Conservation (phyloP, 2,797 vertebrate species). For the Galaxias olidus region DNA sequence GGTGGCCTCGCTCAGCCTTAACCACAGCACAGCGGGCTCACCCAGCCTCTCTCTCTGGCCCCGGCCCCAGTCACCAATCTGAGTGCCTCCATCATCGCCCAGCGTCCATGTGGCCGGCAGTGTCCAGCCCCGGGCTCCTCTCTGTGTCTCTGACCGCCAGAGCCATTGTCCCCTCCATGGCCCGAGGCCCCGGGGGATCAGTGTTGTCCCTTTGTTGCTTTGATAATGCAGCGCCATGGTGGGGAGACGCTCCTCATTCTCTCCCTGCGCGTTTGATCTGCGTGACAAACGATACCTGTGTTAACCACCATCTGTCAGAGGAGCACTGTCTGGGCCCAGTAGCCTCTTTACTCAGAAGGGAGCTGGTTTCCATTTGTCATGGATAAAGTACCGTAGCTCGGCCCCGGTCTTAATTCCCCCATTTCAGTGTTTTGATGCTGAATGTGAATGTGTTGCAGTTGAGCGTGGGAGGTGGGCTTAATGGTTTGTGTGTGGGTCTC, state of each 20-base stretch:
- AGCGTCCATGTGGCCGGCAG: not conserved
- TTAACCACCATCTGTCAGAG: constrained; percentile 65
- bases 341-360: constrained; percentile 24
- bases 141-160: not conserved
- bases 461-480: constrained; percentile 42
- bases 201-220: constrained; percentile 26
- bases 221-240: constrained; percentile 36
- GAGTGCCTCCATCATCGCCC: constrained; percentile 1
- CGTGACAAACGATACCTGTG: constrained; percentile 58
- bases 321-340: constrained; percentile 21
- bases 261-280: constrained; percentile 46
- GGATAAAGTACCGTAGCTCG: constrained; percentile 35
- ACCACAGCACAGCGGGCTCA: not conserved
- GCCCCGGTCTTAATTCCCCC: constrained; percentile 16
- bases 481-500: constrained; percentile 43
- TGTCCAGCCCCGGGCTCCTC: not conserved
- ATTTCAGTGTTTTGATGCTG: constrained; percentile 19
- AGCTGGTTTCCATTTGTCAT: constrained; percentile 51
- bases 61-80: too few species aligned
- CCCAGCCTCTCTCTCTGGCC: not conserved
- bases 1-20: not conserved
- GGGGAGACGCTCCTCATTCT: constrained; percentile 45
- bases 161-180: constrained; percentile 30
- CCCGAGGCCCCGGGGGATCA: constrained; percentile 16
- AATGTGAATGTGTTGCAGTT: constrained; percentile 1